phyloP scores from a whole-genome alignment of 2,888 invertebrate species.

The Candidula unifasciata region DNA sequence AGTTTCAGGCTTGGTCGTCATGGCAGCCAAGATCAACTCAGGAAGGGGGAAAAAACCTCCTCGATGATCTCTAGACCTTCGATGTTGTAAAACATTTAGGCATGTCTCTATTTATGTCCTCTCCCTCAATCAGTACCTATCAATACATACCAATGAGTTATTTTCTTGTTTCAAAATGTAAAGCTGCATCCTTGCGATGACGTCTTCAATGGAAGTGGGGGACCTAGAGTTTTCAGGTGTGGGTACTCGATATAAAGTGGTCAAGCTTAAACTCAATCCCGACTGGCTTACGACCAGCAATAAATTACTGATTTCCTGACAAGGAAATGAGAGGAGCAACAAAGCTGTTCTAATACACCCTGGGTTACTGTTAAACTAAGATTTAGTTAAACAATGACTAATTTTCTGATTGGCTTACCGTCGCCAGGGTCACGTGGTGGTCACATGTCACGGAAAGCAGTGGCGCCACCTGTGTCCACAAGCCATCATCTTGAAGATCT shows the following conservation, averaged over 20 bases:
- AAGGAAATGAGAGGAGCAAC: neutral
- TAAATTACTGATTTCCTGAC: slow-evolving; percentile 7
- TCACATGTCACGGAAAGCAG: slow-evolving; percentile 9
- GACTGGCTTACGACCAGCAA: neutral
- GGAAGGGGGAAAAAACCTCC: neutral
- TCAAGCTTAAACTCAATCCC: neutral
- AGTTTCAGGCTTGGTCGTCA: too few species aligned
- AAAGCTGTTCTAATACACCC: neutral
- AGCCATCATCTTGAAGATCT: neutral
- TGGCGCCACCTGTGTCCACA: slow-evolving; percentile 36
- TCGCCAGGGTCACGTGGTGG: slow-evolving; percentile 1
- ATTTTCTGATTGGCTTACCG: slow-evolving; percentile 19
- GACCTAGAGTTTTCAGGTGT: neutral
- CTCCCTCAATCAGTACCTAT: too few species aligned
- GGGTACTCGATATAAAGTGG: neutral
- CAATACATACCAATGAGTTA: too few species aligned
- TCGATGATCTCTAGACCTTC: neutral
- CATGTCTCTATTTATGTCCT: too few species aligned
- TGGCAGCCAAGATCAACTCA: too few species aligned
- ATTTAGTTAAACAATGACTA: neutral
- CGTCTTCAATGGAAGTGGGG: too few species aligned
- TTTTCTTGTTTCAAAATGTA: too few species aligned
- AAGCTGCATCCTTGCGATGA: too few species aligned
- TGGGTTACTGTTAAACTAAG: neutral
- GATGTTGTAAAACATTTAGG: neutral